Evolutionary conservation across 2,113 vertebrate genomes (phyloP).

Genomic region (Cyanocitta stelleri): DNA sequence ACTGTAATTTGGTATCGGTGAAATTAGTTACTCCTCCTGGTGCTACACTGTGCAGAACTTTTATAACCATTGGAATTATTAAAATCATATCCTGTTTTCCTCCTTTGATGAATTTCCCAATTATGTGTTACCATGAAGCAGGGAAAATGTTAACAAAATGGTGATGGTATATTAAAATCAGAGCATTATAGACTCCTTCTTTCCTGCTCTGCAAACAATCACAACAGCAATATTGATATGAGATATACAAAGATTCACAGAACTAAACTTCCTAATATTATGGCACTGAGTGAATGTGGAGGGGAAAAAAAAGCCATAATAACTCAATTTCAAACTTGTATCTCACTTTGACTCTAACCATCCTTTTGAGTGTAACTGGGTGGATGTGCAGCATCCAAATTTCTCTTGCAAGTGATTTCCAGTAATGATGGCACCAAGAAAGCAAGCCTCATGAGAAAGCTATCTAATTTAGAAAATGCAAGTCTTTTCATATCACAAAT

Average conservation of each 20-base stretch:
- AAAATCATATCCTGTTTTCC: neutral
- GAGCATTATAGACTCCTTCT: neutral
- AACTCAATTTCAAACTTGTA: neutral
- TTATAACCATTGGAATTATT: neutral
- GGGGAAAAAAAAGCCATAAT: neutral
- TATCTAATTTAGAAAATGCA: neutral
- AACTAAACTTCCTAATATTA: neutral
- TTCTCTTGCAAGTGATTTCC: neutral
- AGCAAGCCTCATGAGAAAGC: neutral
- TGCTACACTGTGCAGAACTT: neutral
- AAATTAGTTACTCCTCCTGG: neutral
- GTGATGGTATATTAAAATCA: neutral
- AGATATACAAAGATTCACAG: neutral
- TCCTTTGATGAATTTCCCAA: neutral
- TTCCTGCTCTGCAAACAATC: neutral
- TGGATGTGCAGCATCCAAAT: neutral
- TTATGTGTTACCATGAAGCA: neutral
- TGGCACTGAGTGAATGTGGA: neutral
- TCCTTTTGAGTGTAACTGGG: neutral
- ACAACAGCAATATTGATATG: neutral
- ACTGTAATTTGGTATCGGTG: neutral
- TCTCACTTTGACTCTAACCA: neutral
- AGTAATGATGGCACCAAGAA: neutral
- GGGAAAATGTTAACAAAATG: neutral
- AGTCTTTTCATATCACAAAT: neutral